These are phyloP conservation scores for Pipistrellus kuhlii DNA, from an alignment of 2,797 vertebrate genomes.

Conservation along the genomic window DNA sequence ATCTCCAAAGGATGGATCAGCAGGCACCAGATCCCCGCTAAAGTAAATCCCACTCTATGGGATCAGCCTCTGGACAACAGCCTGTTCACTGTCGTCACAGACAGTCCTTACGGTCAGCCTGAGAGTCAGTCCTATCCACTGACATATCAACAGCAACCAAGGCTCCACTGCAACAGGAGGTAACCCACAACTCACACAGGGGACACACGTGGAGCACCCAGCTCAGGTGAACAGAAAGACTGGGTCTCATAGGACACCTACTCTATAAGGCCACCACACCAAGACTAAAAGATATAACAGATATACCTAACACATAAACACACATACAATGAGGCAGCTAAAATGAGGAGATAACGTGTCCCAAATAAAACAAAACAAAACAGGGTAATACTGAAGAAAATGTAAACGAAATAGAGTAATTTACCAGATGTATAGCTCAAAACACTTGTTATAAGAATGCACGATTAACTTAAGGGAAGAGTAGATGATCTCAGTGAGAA, in stretches of 20 bases:
- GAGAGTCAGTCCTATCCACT: background rate
- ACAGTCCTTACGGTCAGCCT: background rate
- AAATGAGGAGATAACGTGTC: background rate
- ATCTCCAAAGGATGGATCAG: background rate
- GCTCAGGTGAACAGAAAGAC: background rate
- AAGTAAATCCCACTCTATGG: background rate
- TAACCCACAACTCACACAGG: background rate
- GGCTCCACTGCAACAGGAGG: background rate
- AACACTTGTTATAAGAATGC: background rate
- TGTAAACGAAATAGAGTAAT: background rate
- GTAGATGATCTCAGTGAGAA: background rate
- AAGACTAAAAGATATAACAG: background rate
- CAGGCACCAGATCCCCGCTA: background rate
- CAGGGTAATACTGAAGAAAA: background rate
- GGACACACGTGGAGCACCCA: background rate
- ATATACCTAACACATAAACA: background rate
- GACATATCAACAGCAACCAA: background rate
- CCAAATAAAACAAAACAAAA: background rate
- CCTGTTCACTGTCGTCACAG: background rate
- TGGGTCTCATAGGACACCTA: background rate
- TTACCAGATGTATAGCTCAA: background rate
- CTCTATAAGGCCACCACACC: background rate
- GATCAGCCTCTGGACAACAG: background rate
- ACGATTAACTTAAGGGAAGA: background rate
- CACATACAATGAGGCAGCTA: background rate